Evolutionary conservation across 2,113 vertebrate species (phyloP).

Genomic region (Lepidothrix coronata): DNA sequence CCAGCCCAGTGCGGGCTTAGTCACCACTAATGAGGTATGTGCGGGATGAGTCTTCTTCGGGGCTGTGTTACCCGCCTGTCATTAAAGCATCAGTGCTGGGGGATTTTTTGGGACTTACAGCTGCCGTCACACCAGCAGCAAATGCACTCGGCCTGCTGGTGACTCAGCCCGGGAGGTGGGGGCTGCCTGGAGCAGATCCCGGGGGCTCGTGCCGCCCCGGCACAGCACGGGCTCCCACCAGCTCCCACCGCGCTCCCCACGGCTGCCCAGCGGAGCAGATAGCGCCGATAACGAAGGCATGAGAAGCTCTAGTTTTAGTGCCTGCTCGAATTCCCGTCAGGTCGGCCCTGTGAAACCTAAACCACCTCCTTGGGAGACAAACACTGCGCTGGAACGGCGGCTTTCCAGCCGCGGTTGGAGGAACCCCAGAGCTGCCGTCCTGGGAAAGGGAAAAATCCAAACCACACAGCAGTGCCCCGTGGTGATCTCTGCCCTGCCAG

Average conservation of each 20-base stretch:
- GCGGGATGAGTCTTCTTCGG: neutral
- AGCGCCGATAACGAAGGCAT: neutral
- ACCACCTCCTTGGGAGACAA: neutral
- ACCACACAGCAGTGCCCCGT: fast-evolving
- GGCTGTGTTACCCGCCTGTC: neutral
- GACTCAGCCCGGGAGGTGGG: neutral
- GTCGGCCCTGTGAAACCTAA: neutral
- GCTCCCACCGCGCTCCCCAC: neutral
- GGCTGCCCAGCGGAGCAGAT: neutral
- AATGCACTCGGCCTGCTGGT: neutral
- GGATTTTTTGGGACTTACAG: neutral
- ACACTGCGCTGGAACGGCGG: neutral
- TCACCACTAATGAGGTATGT: neutral
- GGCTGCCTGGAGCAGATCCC: neutral
- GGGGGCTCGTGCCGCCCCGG: neutral
- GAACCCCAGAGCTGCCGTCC: neutral
- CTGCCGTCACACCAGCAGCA: neutral
- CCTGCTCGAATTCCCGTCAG: neutral
- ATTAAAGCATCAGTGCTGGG: neutral
- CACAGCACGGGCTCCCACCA: neutral
- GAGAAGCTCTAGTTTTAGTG: neutral
- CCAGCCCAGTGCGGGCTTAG: neutral
- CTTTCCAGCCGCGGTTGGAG: neutral
- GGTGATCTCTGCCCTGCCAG: neutral
- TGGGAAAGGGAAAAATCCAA: neutral